Conservation (phyloP, 2,888 invertebrate species). For the Torymus texanus region DNA sequence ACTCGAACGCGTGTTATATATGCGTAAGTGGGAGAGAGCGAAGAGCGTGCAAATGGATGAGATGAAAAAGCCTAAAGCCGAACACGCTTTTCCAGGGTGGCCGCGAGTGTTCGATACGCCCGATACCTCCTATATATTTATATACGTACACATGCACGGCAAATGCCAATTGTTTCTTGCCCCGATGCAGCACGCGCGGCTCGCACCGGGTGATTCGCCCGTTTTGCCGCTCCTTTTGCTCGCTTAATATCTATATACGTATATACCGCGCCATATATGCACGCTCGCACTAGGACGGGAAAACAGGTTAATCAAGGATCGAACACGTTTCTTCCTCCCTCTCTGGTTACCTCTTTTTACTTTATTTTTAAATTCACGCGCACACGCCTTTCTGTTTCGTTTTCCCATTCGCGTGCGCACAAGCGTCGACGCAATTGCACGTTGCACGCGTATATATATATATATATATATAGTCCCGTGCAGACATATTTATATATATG, state of each 20-base stretch:
- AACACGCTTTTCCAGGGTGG: no score
- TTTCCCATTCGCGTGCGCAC: not conserved
- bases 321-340: no score
- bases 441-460: no score
- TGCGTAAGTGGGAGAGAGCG: not conserved
- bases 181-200: not conserved
- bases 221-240: not conserved
- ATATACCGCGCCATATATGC: no score
- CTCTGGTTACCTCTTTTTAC: constrained; percentile 5
- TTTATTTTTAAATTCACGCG: constrained; percentile 9
- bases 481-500: not conserved
- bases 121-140: no score
- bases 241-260: not conserved
- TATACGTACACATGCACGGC: not conserved
- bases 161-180: constrained; percentile 15
- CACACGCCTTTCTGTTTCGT: not conserved
- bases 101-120: no score
- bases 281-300: not conserved
- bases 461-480: not conserved
- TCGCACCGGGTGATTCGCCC: no score
- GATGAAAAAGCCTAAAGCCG: constrained; percentile 16
- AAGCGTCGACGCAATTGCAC: not conserved
- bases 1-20: not conserved
- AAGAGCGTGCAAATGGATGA: constrained; percentile 15
- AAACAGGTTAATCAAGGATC: constrained; percentile 50